These are phyloP conservation scores for Pachyramphus minor DNA, from an alignment of 2,113 vertebrate genomes.

Conservation along the genomic window DNA sequence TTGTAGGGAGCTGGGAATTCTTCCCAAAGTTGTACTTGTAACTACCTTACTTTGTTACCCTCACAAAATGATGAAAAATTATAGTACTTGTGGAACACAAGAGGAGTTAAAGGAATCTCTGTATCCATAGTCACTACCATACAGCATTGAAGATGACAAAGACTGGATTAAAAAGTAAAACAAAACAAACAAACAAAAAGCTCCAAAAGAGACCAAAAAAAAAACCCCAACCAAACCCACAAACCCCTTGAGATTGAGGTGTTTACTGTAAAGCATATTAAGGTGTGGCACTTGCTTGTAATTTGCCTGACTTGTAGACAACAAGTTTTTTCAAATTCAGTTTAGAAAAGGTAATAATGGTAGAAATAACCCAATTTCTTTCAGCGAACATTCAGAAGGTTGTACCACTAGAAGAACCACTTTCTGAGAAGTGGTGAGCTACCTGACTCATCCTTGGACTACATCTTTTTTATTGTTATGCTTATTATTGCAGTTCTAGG, in stretches of 20 bases:
- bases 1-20: background rate
- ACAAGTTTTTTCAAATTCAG: background rate
- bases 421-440: background rate
- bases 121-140: background rate
- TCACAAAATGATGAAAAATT: background rate
- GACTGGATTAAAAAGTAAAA: background rate
- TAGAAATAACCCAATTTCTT: background rate
- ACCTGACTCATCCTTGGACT: background rate
- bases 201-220: background rate
- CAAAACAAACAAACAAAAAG: background rate
- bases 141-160: background rate
- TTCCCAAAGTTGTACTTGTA: background rate
- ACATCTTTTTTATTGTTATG: background rate
- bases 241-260: background rate
- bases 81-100: background rate
- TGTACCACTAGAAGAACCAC: background rate
- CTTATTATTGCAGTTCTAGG: background rate
- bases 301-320: background rate
- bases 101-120: background rate
- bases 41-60: background rate
- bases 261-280: background rate
- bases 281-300: background rate
- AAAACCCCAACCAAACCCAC: background rate
- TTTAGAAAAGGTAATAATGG: background rate
- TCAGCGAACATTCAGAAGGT: background rate